phyloP scores from a whole-genome alignment of 2,797 vertebrate species.

The Oreortyx pictus region DNA sequence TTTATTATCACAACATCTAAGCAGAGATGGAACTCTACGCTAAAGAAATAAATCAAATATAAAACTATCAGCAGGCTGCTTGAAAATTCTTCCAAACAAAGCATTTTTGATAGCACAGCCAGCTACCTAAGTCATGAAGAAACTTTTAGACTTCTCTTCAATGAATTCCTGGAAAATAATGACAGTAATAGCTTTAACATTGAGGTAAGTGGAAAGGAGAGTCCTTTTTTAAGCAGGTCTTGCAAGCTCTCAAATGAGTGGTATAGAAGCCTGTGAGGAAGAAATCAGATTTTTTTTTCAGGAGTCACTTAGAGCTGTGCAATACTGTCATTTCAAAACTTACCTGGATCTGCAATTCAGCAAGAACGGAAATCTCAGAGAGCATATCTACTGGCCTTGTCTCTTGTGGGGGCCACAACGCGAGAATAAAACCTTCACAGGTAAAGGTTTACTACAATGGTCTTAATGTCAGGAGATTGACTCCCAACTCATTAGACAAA shows the following conservation, averaged over 20 bases:
- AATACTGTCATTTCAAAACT: background rate
- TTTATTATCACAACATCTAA: slow-evolving; percentile 59
- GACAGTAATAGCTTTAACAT: slow-evolving; percentile 19
- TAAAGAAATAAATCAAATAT: slow-evolving; percentile 54
- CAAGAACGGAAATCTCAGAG: background rate
- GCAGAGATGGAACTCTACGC: slow-evolving; percentile 25
- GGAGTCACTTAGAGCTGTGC: background rate
- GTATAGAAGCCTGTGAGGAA: background rate
- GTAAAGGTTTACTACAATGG: background rate
- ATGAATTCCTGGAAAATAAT: slow-evolving; percentile 19
- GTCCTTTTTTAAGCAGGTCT: slow-evolving; percentile 14
- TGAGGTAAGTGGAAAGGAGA: slow-evolving; percentile 2
- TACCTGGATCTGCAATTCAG: background rate
- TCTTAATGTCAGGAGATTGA: background rate
- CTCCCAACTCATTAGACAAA: background rate
- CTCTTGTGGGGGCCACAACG: background rate
- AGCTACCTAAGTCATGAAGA: slow-evolving; percentile 11
- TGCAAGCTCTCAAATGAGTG: background rate
- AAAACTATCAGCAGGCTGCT: slow-evolving; percentile 45
- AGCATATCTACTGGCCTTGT: background rate
- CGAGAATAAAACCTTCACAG: background rate
- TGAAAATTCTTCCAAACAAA: slow-evolving; percentile 42
- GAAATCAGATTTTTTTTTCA: background rate
- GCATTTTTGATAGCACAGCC: slow-evolving; percentile 35
- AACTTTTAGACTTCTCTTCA: slow-evolving; percentile 40